phyloP scores from a whole-genome alignment of 2,888 invertebrate species.

The Sialis lutaria region DNA sequence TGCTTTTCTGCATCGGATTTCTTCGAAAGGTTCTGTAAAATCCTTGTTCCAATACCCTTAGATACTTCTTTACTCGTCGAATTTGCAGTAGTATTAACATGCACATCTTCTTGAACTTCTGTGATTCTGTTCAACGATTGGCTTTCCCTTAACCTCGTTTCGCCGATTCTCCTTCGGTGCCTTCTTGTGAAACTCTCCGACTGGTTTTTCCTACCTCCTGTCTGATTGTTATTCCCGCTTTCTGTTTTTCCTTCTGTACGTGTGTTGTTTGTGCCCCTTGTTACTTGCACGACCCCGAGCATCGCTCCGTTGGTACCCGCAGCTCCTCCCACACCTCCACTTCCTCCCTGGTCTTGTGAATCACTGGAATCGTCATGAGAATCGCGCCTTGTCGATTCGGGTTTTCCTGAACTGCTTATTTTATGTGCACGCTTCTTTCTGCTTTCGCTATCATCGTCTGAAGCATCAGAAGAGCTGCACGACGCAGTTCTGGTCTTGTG shows the following conservation, averaged over 20 bases:
- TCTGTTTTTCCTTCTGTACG: slow-evolving; percentile 10
- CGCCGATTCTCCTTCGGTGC: slow-evolving; percentile 38
- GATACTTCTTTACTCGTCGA: slow-evolving; percentile 16
- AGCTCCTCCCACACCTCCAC: slow-evolving; percentile 26
- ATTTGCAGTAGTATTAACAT: slow-evolving; percentile 18
- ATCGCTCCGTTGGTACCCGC: slow-evolving; percentile 11
- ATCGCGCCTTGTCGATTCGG: slow-evolving; percentile 47
- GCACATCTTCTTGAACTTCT: slow-evolving; percentile 61
- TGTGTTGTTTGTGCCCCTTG: slow-evolving; percentile 9
- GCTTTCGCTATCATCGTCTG: slow-evolving; percentile 70
- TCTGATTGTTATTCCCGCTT: slow-evolving; percentile 14
- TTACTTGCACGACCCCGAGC: slow-evolving; percentile 12
- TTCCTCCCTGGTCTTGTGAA: slow-evolving; percentile 53
- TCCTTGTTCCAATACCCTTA: slow-evolving; percentile 31
- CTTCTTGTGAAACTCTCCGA: slow-evolving; percentile 27
- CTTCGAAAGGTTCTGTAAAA: slow-evolving; percentile 27
- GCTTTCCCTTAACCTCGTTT: slow-evolving; percentile 56
- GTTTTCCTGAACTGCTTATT: slow-evolving; percentile 41
- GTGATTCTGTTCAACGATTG: slow-evolving; percentile 74
- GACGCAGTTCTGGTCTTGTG: slow-evolving; percentile 66
- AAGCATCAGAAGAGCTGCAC: slow-evolving; percentile 87
- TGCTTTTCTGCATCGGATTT: slow-evolving; percentile 16
- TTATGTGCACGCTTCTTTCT: slow-evolving; percentile 67
- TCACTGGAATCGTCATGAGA: slow-evolving; percentile 77
- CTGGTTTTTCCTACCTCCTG: slow-evolving; percentile 20